Percentiles rank a stretch among this genome's conserved stretches.
These are phyloP conservation scores for Clostera curtula DNA, from an alignment of 2,888 invertebrate species.

Conservation along the genomic window DNA sequence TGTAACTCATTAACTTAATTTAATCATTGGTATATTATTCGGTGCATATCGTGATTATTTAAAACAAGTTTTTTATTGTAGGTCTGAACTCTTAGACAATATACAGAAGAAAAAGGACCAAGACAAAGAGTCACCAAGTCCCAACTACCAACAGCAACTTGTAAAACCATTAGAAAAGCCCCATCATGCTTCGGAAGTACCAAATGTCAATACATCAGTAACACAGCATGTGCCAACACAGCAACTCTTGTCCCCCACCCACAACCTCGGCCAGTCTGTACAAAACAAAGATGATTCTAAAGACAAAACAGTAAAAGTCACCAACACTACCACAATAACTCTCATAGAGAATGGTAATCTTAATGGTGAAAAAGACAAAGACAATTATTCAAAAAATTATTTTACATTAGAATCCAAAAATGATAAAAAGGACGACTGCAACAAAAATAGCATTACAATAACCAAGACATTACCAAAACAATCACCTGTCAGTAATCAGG, in stretches of 20 bases:
- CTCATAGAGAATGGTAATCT: slow-evolving; percentile 54
- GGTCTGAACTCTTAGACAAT: slow-evolving; percentile 78
- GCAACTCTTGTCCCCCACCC: slow-evolving; percentile 49
- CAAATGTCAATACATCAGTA: slow-evolving; percentile 41
- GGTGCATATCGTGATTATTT: too few species aligned
- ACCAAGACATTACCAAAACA: slow-evolving; percentile 57
- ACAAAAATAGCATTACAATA: slow-evolving; percentile 70
- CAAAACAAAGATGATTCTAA: slow-evolving; percentile 54
- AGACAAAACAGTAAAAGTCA: slow-evolving; percentile 60
- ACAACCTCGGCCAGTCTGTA: slow-evolving; percentile 34
- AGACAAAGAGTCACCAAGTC: slow-evolving; percentile 50
- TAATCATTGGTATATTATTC: too few species aligned
- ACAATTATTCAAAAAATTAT: slow-evolving; percentile 57
- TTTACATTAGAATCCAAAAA: slow-evolving; percentile 60
- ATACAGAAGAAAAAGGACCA: slow-evolving; percentile 72
- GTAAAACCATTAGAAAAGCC: slow-evolving; percentile 45
- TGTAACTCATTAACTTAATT: too few species aligned
- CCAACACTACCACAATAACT: slow-evolving; percentile 64
- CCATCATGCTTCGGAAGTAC: slow-evolving; percentile 30
- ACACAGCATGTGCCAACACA: slow-evolving; percentile 61
- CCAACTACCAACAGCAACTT: slow-evolving; percentile 44
- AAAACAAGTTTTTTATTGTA: slow-evolving; percentile 51
- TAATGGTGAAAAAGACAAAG: slow-evolving; percentile 59
- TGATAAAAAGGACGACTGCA: slow-evolving; percentile 64
- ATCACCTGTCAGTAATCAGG: slow-evolving; percentile 39